Evolutionary conservation across 2,797 vertebrate genomes (phyloP).

Genomic region (Varecia variegata): DNA sequence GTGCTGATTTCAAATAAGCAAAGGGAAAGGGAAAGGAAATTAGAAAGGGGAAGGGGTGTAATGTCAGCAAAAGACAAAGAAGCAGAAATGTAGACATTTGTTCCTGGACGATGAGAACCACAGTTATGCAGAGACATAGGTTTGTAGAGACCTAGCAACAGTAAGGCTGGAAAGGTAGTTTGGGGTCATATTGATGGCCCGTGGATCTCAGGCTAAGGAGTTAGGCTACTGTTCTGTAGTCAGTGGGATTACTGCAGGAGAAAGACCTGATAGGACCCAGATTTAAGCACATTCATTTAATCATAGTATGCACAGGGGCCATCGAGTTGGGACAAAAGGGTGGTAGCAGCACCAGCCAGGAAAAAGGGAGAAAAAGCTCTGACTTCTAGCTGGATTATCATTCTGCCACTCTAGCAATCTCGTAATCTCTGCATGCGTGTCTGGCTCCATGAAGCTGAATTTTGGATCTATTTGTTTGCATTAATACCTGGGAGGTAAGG

Average conservation of each 20-base stretch:
- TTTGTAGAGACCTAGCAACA: background rate
- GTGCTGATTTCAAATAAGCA: slow-evolving; percentile 33
- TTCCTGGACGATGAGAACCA: background rate
- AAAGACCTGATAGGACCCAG: background rate
- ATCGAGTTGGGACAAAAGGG: background rate
- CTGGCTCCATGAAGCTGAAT: background rate
- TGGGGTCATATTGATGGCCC: background rate
- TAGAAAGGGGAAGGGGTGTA: slow-evolving; percentile 3
- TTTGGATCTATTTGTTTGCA: slow-evolving; percentile 11
- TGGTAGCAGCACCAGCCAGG: background rate
- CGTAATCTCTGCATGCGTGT: background rate
- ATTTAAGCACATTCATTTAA: slow-evolving; percentile 48
- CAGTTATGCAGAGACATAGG: background rate
- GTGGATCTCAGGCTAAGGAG: background rate
- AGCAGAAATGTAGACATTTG: background rate
- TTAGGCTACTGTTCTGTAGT: background rate
- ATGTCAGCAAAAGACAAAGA: slow-evolving; percentile 9
- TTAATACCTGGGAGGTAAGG: background rate
- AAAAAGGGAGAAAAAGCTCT: background rate
- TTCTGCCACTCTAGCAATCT: background rate
- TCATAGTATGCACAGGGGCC: background rate
- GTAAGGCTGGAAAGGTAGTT: background rate
- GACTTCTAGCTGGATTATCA: slow-evolving; percentile 30
- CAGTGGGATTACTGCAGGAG: background rate
- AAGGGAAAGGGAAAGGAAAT: slow-evolving; percentile 4